Percentiles rank a stretch among this genome's conserved stretches.
Evolutionary conservation across 92 coral and sea anemone species (phyloP).

Genomic region (Heteractis magnifica): DNA sequence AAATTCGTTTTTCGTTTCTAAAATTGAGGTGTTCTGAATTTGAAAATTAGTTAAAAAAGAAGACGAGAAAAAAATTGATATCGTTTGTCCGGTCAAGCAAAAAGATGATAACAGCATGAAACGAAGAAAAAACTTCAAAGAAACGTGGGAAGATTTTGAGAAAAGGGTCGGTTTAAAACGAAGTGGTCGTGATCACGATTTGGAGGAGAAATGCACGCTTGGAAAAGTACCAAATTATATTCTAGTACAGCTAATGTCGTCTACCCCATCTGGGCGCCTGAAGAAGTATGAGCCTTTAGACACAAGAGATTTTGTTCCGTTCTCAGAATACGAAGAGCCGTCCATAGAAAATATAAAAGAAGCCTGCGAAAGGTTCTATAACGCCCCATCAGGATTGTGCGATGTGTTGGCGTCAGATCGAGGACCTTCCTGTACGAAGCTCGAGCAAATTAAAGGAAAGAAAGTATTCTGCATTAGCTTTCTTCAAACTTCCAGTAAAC

Average conservation of each 20-base stretch:
- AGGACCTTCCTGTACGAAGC: slow-evolving; percentile 58
- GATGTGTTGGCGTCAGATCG: slow-evolving; percentile 59
- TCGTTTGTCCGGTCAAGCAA: no score
- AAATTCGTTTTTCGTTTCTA: no score
- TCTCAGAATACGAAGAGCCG: not conserved
- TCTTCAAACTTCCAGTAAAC: not conserved
- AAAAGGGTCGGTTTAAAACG: no score
- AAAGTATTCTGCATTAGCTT: slow-evolving; percentile 40
- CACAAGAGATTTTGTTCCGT: not conserved
- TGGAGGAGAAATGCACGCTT: no score
- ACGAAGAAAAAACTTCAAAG: not conserved
- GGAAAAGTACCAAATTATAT: no score
- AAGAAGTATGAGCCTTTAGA: slow-evolving; percentile 10
- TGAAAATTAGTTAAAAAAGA: no score
- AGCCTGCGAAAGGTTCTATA: not conserved
- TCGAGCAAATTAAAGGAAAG: slow-evolving; percentile 55
- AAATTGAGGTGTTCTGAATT: no score
- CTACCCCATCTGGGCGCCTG: not conserved
- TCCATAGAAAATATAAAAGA: not conserved
- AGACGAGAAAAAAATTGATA: no score
- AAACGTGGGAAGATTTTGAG: no score
- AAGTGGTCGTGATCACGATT: no score
- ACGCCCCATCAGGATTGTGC: slow-evolving; percentile 37
- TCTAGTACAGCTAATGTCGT: not conserved
- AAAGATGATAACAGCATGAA: no score